Conservation (phyloP, 2,797 vertebrate genomes). For the Acestrorhynchus altus region DNA sequence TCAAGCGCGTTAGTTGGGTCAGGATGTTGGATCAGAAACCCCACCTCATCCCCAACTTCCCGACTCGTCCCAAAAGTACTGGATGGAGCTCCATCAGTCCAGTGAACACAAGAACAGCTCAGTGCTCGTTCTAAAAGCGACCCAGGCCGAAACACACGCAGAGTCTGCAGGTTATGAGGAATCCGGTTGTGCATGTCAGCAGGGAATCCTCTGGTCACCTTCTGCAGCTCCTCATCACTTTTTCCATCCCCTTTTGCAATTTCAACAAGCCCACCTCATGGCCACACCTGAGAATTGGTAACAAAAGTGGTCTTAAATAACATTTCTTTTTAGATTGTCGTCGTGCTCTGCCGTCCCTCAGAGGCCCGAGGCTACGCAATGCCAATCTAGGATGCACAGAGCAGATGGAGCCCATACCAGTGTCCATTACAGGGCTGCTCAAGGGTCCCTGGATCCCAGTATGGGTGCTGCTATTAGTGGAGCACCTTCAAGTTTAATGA, state of each 20-base stretch:
- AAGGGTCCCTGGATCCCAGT: no score
- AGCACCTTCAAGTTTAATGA: background rate
- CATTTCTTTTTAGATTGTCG: conserved; percentile 1
- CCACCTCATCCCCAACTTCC: no score
- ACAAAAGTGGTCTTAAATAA: conserved; percentile 1
- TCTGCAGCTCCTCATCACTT: conserved; percentile 2
- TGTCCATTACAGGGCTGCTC: background rate
- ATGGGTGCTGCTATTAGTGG: background rate
- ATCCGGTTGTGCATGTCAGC: background rate
- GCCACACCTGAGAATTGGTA: background rate
- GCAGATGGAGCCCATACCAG: background rate
- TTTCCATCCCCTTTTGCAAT: conserved; percentile 20
- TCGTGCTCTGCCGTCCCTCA: background rate
- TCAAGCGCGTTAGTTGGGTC: no score
- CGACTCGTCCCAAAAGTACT: no score
- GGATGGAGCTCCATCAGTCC: no score
- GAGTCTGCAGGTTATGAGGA: background rate
- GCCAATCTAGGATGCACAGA: background rate
- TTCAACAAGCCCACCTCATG: background rate
- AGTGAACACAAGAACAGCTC: no score
- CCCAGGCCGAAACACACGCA: no score
- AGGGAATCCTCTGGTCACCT: background rate
- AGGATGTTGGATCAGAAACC: no score
- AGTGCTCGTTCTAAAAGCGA: no score
- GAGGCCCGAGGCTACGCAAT: background rate